A percentile compares a stretch with the other conserved stretches of the same genome.
Evolutionary conservation across 2,113 vertebrate genomes (phyloP).

Genomic region (Casuarius casuarius): DNA sequence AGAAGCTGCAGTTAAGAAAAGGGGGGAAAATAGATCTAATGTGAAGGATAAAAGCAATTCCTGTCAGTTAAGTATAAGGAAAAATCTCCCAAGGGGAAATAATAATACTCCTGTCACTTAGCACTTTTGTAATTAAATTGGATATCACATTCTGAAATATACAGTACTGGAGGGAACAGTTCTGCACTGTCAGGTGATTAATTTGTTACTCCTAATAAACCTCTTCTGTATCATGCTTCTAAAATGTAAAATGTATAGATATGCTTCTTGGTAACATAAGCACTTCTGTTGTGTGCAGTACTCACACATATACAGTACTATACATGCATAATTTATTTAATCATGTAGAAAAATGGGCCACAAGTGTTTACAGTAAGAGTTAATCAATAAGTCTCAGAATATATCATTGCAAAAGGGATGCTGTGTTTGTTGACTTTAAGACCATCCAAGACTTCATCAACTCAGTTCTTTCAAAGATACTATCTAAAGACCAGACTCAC

Average conservation of each 20-base stretch:
- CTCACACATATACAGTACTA: not conserved
- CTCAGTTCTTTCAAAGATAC: not conserved
- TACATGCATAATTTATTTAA: not conserved
- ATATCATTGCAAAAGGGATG: not conserved
- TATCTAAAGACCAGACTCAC: not conserved
- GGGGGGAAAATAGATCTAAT: not conserved
- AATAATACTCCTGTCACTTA: not conserved
- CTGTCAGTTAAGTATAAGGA: not conserved
- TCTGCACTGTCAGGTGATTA: not conserved
- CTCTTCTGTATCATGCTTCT: not conserved
- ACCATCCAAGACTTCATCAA: not conserved
- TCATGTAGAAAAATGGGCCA: not conserved
- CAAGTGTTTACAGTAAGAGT: not conserved
- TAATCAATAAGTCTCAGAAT: not conserved
- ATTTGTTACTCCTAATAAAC: constrained; percentile 1
- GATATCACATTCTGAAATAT: not conserved
- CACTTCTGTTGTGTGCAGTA: not conserved
- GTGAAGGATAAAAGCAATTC: not conserved
- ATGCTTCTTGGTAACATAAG: not conserved
- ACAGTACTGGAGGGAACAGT: not conserved
- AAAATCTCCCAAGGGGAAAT: not conserved
- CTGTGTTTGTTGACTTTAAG: constrained; percentile 19
- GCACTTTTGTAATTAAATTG: not conserved
- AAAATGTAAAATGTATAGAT: not conserved
- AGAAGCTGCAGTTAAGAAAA: not conserved